These are phyloP conservation scores for Gadus chalcogrammus DNA, from an alignment of 2,113 vertebrate species.

Conservation along the genomic window DNA sequence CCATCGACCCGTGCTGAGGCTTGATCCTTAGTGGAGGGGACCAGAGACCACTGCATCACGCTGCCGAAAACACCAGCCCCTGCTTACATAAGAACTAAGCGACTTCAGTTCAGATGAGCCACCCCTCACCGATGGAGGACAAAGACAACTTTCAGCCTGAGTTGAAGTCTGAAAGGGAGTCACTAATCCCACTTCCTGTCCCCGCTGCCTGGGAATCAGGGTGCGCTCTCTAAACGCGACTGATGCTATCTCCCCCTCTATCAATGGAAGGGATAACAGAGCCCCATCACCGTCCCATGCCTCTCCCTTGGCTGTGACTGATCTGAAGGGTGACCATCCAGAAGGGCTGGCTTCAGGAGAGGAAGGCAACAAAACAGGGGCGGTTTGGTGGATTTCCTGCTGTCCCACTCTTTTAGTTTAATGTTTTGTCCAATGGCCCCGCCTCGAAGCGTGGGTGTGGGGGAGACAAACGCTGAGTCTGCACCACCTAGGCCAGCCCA, in stretches of 20 bases:
- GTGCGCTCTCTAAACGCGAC: slow-evolving; percentile 33
- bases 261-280: slow-evolving; percentile 19
- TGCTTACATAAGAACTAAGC: slow-evolving; percentile 64
- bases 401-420: too few species aligned
- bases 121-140: slow-evolving; percentile 47
- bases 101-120: slow-evolving; percentile 68
- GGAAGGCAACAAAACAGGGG: neutral
- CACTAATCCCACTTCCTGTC: slow-evolving; percentile 72
- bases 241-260: slow-evolving; percentile 9
- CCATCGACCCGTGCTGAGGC: neutral
- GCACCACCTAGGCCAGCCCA: neutral
- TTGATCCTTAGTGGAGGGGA: too few species aligned
- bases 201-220: slow-evolving; percentile 62
- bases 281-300: neutral
- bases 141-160: slow-evolving; percentile 49
- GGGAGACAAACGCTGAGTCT: slow-evolving; percentile 41
- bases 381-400: slow-evolving; percentile 2
- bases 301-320: neutral
- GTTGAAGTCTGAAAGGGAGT: slow-evolving; percentile 57
- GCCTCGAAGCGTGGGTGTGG: too few species aligned
- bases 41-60: slow-evolving; percentile 23
- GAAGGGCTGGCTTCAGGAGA: neutral
- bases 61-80: slow-evolving; percentile 17
- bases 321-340: too few species aligned
- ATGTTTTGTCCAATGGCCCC: too few species aligned